phyloP scores from a whole-genome alignment of 2,797 vertebrate genomes.

The Platyrinchus mystaceus region DNA sequence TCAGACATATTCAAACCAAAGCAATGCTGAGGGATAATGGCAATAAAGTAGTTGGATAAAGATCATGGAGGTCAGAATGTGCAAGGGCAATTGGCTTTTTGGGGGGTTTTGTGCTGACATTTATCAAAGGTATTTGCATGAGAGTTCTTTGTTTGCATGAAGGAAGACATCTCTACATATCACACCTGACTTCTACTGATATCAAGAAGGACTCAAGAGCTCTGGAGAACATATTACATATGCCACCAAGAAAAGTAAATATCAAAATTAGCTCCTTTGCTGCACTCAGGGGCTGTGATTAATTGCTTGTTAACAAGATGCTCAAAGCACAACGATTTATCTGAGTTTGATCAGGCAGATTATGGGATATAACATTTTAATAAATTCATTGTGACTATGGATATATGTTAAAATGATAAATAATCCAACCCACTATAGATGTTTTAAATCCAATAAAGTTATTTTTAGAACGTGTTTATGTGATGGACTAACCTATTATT shows the following conservation, averaged over 20 bases:
- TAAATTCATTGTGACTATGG: slow-evolving; percentile 71
- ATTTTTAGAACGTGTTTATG: slow-evolving; percentile 70
- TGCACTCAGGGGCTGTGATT: slow-evolving; percentile 66
- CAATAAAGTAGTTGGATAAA: neutral
- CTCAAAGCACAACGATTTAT: slow-evolving; percentile 72
- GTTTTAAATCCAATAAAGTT: slow-evolving; percentile 69
- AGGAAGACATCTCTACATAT: neutral
- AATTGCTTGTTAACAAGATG: slow-evolving; percentile 74
- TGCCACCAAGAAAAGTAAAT: slow-evolving; percentile 45
- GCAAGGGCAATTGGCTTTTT: neutral
- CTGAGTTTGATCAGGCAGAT: slow-evolving; percentile 72
- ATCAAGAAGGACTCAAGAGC: slow-evolving; percentile 19
- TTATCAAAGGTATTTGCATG: neutral
- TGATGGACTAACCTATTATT: slow-evolving; percentile 75
- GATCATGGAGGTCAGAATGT: neutral
- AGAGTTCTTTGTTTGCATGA: neutral
- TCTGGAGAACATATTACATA: slow-evolving; percentile 12
- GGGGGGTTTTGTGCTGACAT: neutral
- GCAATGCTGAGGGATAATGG: neutral
- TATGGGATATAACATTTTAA: slow-evolving; percentile 75
- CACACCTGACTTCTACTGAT: neutral
- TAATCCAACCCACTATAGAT: slow-evolving; percentile 56
- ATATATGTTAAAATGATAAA: slow-evolving; percentile 72
- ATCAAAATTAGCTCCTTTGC: slow-evolving; percentile 65
- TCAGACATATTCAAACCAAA: neutral